Evolutionary conservation across 2,113 vertebrate species (phyloP).

Genomic region (Dasyurus viverrinus): DNA sequence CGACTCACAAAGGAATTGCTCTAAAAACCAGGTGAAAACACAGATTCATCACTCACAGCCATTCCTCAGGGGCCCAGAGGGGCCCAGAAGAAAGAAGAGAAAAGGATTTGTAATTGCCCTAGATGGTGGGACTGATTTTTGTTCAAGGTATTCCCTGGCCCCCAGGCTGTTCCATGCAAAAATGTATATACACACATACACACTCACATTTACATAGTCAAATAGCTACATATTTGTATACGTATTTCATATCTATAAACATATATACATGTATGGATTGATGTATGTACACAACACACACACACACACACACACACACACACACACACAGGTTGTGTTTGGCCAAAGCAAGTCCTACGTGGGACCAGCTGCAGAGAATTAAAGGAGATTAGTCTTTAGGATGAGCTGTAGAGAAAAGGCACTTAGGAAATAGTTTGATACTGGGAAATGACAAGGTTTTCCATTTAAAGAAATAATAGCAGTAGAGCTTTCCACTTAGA

Average conservation of each 20-base stretch:
- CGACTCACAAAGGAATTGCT: neutral
- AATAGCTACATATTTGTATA: neutral
- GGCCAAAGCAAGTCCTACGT: constrained; percentile 16
- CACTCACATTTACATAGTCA: neutral
- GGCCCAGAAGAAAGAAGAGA: neutral
- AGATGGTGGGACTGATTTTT: neutral
- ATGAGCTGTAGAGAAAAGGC: constrained; percentile 34
- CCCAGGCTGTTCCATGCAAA: neutral
- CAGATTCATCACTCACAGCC: neutral
- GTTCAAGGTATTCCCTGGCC: neutral
- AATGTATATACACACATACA: neutral
- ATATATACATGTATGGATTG: neutral
- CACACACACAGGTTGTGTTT: neutral
- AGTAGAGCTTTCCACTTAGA: constrained; percentile 7
- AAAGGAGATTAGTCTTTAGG: constrained; percentile 36
- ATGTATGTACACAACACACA: neutral
- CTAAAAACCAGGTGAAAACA: neutral
- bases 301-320: neutral
- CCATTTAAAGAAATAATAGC: constrained; percentile 32
- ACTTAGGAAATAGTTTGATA: neutral
- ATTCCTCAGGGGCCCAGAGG: neutral
- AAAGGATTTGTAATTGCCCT: neutral
- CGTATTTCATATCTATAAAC: neutral
- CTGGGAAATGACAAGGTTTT: constrained; percentile 18
- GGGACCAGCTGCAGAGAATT: constrained; percentile 66